These are phyloP conservation scores for Chrysolina oricalcia DNA, from an alignment of 2,888 invertebrate species.

Conservation along the genomic window DNA sequence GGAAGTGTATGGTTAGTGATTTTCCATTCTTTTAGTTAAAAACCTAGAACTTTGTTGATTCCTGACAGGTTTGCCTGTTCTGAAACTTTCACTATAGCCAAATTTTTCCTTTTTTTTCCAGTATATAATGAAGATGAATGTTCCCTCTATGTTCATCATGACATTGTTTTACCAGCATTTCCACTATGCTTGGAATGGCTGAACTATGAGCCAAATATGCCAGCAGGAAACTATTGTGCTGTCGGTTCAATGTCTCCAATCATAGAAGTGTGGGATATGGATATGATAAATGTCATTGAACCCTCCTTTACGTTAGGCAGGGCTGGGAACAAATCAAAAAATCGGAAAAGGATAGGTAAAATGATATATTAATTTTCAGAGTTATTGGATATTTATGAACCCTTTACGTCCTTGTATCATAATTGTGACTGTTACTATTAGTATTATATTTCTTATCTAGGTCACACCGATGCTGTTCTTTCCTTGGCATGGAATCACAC, in stretches of 20 bases:
- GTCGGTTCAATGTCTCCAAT: constrained; percentile 94
- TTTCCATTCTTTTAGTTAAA: not conserved
- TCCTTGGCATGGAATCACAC: constrained; percentile 93
- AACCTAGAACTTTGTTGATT: not conserved
- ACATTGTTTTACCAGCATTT: constrained; percentile 90
- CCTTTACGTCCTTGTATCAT: too few relatives aligned
- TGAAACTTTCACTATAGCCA: too few relatives aligned
- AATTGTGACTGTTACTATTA: not conserved
- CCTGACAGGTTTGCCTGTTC: too few relatives aligned
- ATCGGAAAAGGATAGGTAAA: constrained; percentile 73
- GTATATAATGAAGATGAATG: constrained; percentile 91
- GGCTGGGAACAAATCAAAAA: constrained; percentile 60
- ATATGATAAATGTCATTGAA: constrained; percentile 92
- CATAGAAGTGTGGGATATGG: constrained; percentile 98
- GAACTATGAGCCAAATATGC: constrained; percentile 87
- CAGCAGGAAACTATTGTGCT: constrained; percentile 89
- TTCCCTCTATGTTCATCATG: constrained; percentile 95
- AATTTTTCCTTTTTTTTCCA: not conserved
- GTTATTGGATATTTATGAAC: not conserved
- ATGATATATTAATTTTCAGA: too few relatives aligned
- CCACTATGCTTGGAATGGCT: constrained; percentile 96
- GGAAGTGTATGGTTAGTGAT: constrained; percentile 85
- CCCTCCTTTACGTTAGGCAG: constrained; percentile 87
- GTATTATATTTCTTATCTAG: constrained; percentile 67
- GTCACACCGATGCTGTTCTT: constrained; percentile 93